Evolutionary conservation across 2,797 vertebrate species (phyloP), one percentile per base, ranked within the genome.

Genomic region (Petrocephalus sullivani): DNA sequence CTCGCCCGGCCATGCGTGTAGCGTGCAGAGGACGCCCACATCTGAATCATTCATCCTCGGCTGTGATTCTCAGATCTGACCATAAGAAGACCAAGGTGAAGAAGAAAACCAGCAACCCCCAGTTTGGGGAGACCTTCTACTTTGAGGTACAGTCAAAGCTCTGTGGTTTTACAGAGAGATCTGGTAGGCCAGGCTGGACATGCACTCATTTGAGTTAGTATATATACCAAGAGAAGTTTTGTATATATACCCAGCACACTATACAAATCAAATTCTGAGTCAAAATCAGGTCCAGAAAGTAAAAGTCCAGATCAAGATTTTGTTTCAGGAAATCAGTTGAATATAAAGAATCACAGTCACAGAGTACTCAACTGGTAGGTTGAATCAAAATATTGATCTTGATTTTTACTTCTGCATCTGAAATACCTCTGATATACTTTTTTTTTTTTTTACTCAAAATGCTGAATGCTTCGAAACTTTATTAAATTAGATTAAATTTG

Each of bases 41-140:
- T 49, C 71, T 46, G 16, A 37, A 6, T 78, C 37, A 41, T 46
- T 46, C 33, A 46, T 12, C 64, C 6, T 78, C 71, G 19, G 1
- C 41, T 16, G 49, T 12, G 8, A 33, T 67, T 21, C 54, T 53
- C 94, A 99, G 98, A 95, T 98, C 97, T 92, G 98, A 99, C 92
- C 98, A 98, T 93, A 99, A 96, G 96, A 99, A 98, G 96, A 99
- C 98, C 19, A 99, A 99, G 94, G 98, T 99, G 90, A 99, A 99
- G 96, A 99, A 99, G 97, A 99, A 99, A 97, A 99, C 98, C 90
- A 99, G 98, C 94, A 97, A 99, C 91, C 98, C 98, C 37, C 97
- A 97, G 89, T 99, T 99, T 93, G 98, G 99, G 16, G 98, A 99
- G 95, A 97, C 96, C 0, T 98, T 99, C 95, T 97, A 96, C 93